Percentiles rank a stretch among this genome's conserved stretches.
Evolutionary conservation across 1,140 invertebrate species (phyloP).

Genomic region (Drosophila triauraria): DNA sequence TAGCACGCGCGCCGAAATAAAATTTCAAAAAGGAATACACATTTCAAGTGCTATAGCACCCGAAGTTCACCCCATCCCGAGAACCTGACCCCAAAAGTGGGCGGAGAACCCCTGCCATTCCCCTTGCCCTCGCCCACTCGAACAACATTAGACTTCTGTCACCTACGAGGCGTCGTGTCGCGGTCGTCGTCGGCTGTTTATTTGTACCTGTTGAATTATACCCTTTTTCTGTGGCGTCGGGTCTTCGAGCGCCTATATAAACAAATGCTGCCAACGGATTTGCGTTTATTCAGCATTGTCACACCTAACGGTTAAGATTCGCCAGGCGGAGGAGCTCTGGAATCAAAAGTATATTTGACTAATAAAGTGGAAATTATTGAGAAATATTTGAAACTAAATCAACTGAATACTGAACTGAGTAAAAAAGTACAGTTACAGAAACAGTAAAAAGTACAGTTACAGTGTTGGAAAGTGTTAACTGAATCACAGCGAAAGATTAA

Average conservation of each 20-base stretch:
- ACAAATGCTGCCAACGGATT: slow-evolving; percentile 74
- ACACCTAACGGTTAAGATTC: slow-evolving; percentile 68
- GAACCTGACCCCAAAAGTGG: slow-evolving; percentile 19
- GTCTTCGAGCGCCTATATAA: slow-evolving; percentile 69
- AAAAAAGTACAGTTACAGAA: slow-evolving; percentile 39
- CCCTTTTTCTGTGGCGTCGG: slow-evolving; percentile 58
- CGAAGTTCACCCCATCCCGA: background rate
- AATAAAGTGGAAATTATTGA: slow-evolving; percentile 6
- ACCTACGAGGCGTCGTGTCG: slow-evolving; percentile 55
- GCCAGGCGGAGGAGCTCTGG: slow-evolving; percentile 18
- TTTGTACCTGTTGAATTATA: slow-evolving; percentile 72
- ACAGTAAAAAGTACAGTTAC: slow-evolving; percentile 42
- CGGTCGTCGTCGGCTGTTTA: slow-evolving; percentile 44
- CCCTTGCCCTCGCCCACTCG: slow-evolving; percentile 31
- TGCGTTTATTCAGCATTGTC: slow-evolving; percentile 78
- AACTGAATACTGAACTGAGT: slow-evolving; percentile 1
- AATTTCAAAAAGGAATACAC: slow-evolving; percentile 32
- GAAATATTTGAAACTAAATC: background rate
- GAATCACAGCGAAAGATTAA: background rate
- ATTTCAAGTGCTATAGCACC: slow-evolving; percentile 40
- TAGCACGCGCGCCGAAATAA: slow-evolving; percentile 24
- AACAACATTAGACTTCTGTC: slow-evolving; percentile 56
- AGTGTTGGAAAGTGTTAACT: slow-evolving; percentile 34
- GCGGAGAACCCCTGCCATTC: slow-evolving; percentile 7
- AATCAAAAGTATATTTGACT: slow-evolving; percentile 3